phyloP scores from a whole-genome alignment of 2,113 vertebrate genomes.

The Trogon surrucura region DNA sequence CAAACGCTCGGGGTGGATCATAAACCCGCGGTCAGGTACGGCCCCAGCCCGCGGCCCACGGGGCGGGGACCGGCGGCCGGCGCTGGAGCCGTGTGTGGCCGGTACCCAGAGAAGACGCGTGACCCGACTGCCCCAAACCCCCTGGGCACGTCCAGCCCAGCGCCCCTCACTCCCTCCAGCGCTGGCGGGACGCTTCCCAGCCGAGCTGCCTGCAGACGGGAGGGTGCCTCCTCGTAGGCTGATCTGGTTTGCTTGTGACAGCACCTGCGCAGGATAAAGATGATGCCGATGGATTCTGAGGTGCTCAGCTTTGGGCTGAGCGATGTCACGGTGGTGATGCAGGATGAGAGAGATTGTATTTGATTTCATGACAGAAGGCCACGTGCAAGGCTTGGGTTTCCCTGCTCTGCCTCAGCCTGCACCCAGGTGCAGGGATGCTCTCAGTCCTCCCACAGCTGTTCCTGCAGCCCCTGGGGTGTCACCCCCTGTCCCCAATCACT shows the following conservation, averaged over 20 bases:
- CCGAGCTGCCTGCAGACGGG: accelerated
- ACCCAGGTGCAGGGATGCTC: neutral
- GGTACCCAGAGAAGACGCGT: accelerated
- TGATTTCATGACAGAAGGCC: neutral
- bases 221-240: accelerated
- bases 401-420: neutral
- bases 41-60: neutral
- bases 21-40: slow-evolving; percentile 83
- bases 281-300: neutral
- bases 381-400: neutral
- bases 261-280: neutral
- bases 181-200: neutral
- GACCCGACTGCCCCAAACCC: neutral
- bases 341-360: neutral
- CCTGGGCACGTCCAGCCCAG: neutral
- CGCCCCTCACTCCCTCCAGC: accelerated
- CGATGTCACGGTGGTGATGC: accelerated
- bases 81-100: accelerated
- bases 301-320: neutral
- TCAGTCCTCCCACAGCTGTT: neutral
- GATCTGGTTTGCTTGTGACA: neutral
- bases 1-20: slow-evolving; percentile 89
- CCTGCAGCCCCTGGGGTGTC: neutral
- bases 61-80: neutral
- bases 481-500: neutral